These are phyloP conservation scores for Bubo scandiacus DNA, from an alignment of 2,113 vertebrate genomes.

Conservation along the genomic window DNA sequence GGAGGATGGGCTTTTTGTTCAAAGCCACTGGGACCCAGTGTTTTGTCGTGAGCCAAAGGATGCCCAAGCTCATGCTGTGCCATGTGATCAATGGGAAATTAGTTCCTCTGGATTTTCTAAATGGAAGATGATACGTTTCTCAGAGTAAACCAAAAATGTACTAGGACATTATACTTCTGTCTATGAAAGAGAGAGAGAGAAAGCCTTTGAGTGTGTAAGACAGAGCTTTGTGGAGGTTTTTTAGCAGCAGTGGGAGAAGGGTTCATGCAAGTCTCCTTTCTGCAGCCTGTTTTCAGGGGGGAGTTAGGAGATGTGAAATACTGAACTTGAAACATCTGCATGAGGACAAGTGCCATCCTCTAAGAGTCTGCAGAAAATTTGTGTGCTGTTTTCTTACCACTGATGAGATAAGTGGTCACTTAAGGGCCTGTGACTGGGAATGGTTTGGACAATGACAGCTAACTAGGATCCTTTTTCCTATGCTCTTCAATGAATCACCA, in stretches of 20 bases:
- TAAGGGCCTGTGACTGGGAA: background rate
- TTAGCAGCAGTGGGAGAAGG: background rate
- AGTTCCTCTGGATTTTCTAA: background rate
- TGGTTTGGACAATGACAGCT: background rate
- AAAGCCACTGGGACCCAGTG: fast-evolving
- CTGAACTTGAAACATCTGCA: background rate
- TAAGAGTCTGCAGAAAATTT: background rate
- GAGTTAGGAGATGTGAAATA: background rate
- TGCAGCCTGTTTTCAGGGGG: background rate
- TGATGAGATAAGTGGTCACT: background rate
- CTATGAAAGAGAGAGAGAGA: background rate
- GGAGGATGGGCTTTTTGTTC: background rate
- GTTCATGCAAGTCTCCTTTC: background rate
- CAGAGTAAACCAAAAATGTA: background rate
- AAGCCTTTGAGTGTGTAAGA: background rate
- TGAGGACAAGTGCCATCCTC: background rate
- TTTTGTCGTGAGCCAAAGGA: background rate
- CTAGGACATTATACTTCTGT: background rate
- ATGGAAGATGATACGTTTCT: background rate
- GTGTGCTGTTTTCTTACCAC: background rate
- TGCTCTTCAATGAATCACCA: background rate
- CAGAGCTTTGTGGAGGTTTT: background rate
- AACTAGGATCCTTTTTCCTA: background rate
- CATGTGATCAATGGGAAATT: background rate
- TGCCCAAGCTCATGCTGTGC: background rate